phyloP scores from a whole-genome alignment of 2,888 invertebrate species.

The Eudasyphora cyanicolor region DNA sequence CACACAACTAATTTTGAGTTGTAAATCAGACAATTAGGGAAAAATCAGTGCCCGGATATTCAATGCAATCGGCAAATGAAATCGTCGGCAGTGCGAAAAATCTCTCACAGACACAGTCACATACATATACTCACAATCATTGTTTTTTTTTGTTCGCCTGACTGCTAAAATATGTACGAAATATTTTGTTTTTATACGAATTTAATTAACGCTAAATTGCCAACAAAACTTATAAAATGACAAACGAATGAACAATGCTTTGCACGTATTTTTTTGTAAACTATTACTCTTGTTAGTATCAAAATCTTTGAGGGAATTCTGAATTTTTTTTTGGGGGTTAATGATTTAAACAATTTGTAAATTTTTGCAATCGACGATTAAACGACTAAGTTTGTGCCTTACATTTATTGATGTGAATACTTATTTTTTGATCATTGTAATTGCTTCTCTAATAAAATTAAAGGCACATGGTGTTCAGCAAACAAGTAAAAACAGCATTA shows the following conservation, averaged over 20 bases:
- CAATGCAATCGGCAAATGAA: not conserved
- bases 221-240: slow-evolving; percentile 12
- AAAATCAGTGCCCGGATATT: not conserved
- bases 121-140: too few species aligned
- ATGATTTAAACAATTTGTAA: not conserved
- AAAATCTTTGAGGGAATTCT: not conserved
- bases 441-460: too few species aligned
- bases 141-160: not conserved
- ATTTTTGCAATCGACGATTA: too few species aligned
- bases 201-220: slow-evolving; percentile 19
- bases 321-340: not conserved
- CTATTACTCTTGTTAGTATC: not conserved
- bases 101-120: too few species aligned
- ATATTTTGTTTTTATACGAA: not conserved
- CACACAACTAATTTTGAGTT: too few species aligned
- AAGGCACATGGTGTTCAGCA: too few species aligned
- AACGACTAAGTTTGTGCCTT: too few species aligned
- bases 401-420: too few species aligned
- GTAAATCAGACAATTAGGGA: not conserved
- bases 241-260: not conserved
- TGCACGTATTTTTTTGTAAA: not conserved
- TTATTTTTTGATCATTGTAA: too few species aligned
- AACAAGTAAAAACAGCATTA: too few species aligned
- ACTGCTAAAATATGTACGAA: not conserved
- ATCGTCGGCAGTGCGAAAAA: too few species aligned